A percentile compares a stretch with the other conserved stretches of the same genome.
phyloP scores from a whole-genome alignment of 1,140 invertebrate species.

The Drosophila ambigua region DNA sequence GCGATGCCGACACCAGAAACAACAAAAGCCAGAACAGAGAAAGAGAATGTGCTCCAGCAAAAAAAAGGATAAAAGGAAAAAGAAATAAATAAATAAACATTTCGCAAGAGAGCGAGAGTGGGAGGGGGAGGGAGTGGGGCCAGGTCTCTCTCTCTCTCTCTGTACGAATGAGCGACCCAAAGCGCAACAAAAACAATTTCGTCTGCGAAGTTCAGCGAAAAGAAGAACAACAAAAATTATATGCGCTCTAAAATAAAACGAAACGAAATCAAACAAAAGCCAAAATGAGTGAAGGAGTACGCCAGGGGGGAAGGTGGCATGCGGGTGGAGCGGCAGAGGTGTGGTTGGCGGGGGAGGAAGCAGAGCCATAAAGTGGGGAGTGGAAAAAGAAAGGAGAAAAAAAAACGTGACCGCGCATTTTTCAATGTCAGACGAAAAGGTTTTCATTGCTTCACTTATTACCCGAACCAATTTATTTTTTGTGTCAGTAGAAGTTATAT shows the following conservation, averaged over 20 bases:
- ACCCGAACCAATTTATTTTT: constrained; percentile 49
- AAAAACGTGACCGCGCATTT: constrained; percentile 84
- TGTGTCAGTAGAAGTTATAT: constrained; percentile 56
- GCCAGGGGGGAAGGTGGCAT: too few species aligned
- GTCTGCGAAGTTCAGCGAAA: constrained; percentile 65
- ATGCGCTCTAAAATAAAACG: constrained; percentile 50
- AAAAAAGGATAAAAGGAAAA: constrained; percentile 68
- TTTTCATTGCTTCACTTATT: constrained; percentile 51
- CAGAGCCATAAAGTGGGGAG: constrained; percentile 7
- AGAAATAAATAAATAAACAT: constrained; percentile 82
- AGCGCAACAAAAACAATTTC: constrained; percentile 54
- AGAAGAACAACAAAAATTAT: constrained; percentile 56
- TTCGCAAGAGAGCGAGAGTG: constrained; percentile 38
- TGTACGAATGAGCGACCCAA: constrained; percentile 1
- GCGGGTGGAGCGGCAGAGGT: too few species aligned
- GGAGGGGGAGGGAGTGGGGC: too few species aligned
- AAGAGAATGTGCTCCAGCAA: constrained; percentile 3
- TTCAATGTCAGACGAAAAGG: constrained; percentile 83
- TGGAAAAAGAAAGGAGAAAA: constrained; percentile 24
- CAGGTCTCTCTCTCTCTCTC: too few species aligned
- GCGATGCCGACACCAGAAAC: constrained; percentile 43
- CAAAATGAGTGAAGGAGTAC: constrained; percentile 32
- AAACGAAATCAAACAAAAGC: constrained; percentile 43
- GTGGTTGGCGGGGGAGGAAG: too few species aligned
- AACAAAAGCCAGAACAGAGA: constrained; percentile 7